These are phyloP conservation scores for Asobara japonica DNA, from an alignment of 1,140 invertebrate genomes.

Conservation along the genomic window DNA sequence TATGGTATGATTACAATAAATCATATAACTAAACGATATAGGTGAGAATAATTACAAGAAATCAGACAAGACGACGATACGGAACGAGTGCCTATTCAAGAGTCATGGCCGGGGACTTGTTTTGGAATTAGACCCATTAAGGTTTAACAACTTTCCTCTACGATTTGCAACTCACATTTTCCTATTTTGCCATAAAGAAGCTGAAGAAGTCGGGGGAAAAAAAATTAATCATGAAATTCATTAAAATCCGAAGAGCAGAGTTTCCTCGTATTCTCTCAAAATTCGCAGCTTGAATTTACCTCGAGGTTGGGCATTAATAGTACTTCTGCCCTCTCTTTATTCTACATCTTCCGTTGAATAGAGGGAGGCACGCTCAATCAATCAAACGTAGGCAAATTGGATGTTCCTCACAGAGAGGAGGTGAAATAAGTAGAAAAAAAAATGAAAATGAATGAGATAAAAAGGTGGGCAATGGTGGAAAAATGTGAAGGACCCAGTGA, in stretches of 20 bases:
- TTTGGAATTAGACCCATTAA: no score
- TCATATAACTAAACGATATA: no score
- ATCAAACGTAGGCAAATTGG: constrained; percentile 52
- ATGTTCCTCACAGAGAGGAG: constrained; percentile 22
- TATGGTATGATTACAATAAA: no score
- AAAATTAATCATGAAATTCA: constrained; percentile 8
- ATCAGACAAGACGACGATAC: no score
- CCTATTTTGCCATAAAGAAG: not conserved
- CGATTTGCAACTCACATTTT: not conserved
- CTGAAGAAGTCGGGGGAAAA: not conserved
- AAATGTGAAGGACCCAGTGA: not conserved
- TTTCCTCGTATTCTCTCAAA: not conserved
- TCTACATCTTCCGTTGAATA: constrained; percentile 2
- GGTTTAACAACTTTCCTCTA: no score
- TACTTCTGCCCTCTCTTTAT: constrained; percentile 2
- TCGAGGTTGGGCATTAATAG: not conserved
- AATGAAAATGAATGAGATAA: constrained; percentile 17
- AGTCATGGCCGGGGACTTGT: no score
- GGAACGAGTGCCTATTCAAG: no score
- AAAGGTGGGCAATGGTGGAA: not conserved
- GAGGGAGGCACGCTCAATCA: constrained; percentile 40
- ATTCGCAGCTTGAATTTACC: not conserved
- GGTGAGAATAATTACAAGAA: no score
- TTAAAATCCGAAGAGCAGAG: not conserved
- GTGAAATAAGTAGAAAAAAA: constrained; percentile 31